Base-by-base conservation (phyloP, 2,113 vertebrate genomes). In the Corydoras sp. region DNA sequence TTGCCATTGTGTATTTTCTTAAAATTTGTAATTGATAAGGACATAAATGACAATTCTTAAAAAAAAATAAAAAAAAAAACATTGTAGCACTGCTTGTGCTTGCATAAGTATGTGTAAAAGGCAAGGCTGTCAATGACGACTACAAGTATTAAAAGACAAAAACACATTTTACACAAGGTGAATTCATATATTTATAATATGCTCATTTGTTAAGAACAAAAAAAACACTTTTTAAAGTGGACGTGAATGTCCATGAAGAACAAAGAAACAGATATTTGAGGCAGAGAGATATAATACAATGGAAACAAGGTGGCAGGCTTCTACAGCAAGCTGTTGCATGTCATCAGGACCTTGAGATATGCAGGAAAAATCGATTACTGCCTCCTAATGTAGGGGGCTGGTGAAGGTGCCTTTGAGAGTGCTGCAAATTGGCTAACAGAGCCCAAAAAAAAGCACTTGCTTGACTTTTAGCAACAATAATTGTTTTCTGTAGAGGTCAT, bases 341-440 rank as follows among this genome's bases (percentile, higher is more conserved):
- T 81, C 81, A 79, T 75, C 61, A 71, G 54, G 79, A 83, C 84
- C 81, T 85, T 83, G 70, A 84, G 76, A 83, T 79, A 74, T 70
- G 50, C 66, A 73, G 58, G 50, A 75, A 81, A 77, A 85, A 86
- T 81, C 80, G 80, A 85, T 85, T 82, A 81, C 35, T 54, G 54
- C 9, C 10, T 68, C 13, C 48, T 72, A 67, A 83, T 71, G 78
- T 58, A 56, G 71, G 62, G 72, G 62, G 71, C 69, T 58, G 65
- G 50, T 54, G 54, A 62, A 72, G 72, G 63, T 10, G 69, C 31
- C 13, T 54, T 50, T 60, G 54, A 73, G 65, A 10, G 61, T 15
- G 64, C 59, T 75, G 62, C 15, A 77, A 73, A 81, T 78, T 81
- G 73, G 69, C 76, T 70, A 51, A 31, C 2, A 48, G 58, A 71